Percentiles rank a stretch among this genome's conserved stretches.
Evolutionary conservation across 2,888 invertebrate species (phyloP).

Genomic region (Athalia cordata): DNA sequence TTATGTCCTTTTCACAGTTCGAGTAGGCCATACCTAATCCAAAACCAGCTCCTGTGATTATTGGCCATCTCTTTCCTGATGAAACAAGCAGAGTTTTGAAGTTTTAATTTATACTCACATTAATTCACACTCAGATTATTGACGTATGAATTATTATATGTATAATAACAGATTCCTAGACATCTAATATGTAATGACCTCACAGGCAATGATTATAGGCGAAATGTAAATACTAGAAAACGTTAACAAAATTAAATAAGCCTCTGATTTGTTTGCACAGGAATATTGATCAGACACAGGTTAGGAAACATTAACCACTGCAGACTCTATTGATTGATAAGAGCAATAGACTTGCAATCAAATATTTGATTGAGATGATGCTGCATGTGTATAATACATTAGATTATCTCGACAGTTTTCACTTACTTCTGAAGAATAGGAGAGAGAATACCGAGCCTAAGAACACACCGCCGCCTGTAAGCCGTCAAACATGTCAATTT

Average conservation of each 20-base stretch:
- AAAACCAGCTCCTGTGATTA: constrained; percentile 90
- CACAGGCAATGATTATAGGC: no score
- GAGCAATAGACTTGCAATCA: background rate
- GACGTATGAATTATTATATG: no score
- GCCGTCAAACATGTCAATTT: constrained; percentile 53
- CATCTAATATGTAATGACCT: no score
- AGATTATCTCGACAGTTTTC: background rate
- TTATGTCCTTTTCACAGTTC: constrained; percentile 86
- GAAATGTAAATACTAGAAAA: no score
- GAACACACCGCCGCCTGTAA: constrained; percentile 87
- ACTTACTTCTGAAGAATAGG: constrained; percentile 85
- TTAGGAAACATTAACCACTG: background rate
- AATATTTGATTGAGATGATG: constrained; percentile 2
- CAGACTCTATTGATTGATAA: constrained; percentile 3
- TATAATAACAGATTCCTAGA: no score
- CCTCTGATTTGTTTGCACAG: no score
- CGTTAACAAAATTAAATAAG: no score
- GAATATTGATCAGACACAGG: background rate
- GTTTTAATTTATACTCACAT: no score
- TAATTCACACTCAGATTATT: no score
- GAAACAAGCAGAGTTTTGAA: constrained; percentile 50
- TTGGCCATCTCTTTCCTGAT: constrained; percentile 88
- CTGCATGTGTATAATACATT: background rate
- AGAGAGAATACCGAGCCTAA: constrained; percentile 89
- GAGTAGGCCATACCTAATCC: constrained; percentile 94